A percentile compares a stretch with the other conserved stretches of the same genome.
Evolutionary conservation across 2,113 vertebrate genomes (phyloP).

Genomic region (Strix uralensis): DNA sequence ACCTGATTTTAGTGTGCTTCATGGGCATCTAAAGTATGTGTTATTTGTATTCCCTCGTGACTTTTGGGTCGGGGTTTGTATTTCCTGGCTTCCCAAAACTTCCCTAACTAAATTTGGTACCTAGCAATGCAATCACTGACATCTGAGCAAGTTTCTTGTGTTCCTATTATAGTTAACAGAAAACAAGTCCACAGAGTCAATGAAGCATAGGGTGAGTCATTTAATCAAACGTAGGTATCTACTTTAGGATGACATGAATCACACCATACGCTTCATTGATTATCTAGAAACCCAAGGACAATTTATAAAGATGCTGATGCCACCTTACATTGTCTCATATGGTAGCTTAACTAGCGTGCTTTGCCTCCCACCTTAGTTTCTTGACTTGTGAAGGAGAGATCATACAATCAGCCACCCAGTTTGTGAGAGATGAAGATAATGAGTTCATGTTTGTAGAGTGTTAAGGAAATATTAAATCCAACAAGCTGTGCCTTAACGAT

Average conservation of each 20-base stretch:
- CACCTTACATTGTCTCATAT: neutral
- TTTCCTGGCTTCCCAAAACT: neutral
- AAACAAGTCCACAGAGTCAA: neutral
- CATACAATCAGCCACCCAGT: neutral
- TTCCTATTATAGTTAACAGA: neutral
- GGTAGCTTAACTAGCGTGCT: neutral
- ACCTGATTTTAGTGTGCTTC: neutral
- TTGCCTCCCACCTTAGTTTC: conserved; percentile 1
- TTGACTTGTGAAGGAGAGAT: neutral
- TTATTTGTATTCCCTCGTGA: neutral
- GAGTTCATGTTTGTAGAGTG: neutral
- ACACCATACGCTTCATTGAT: neutral
- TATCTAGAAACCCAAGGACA: neutral
- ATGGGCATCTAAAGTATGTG: neutral
- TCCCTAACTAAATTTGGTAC: neutral
- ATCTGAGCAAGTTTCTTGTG: neutral
- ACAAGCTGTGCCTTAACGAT: neutral
- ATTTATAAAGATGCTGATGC: neutral
- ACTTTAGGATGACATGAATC: conserved; percentile 2
- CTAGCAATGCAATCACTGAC: neutral
- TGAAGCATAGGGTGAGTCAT: neutral
- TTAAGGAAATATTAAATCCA: neutral
- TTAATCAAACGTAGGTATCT: neutral
- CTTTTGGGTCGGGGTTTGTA: neutral
- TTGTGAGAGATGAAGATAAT: neutral